Percentiles rank a stretch among this genome's conserved stretches.
Conservation (phyloP, 1,140 invertebrate genomes). For the Megalonaias nervosa region DNA sequence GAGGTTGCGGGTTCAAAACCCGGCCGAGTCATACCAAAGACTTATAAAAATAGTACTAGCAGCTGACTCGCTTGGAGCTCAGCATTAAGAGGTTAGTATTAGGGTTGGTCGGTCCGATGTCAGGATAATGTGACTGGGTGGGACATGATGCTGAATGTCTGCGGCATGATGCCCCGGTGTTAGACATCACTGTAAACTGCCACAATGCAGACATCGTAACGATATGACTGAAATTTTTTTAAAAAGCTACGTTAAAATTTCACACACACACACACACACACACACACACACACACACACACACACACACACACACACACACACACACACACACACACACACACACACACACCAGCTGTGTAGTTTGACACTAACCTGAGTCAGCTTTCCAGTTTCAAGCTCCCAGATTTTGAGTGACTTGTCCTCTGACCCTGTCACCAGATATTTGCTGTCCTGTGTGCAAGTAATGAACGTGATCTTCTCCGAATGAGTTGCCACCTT, state of each 20-base stretch:
- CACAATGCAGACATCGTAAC: background rate
- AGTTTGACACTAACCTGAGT: conserved; percentile 16
- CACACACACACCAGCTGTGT: background rate
- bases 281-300: background rate
- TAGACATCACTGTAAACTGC: background rate
- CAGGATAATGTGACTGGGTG: too few relatives aligned
- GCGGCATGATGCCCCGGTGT: too few relatives aligned
- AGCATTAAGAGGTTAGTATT: too few relatives aligned
- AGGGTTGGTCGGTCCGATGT: too few relatives aligned
- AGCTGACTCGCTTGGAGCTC: too few relatives aligned
- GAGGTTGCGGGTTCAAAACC: too few relatives aligned
- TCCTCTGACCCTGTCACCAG: conserved; percentile 28
- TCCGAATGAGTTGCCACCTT: conserved; percentile 30
- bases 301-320: background rate
- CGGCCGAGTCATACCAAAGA: too few relatives aligned
- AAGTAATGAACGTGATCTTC: conserved; percentile 27
- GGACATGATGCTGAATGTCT: background rate
- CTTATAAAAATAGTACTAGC: too few relatives aligned
- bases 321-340: background rate
- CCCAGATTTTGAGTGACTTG: conserved; percentile 29
- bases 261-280: background rate
- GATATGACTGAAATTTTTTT: background rate
- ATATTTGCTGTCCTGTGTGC: conserved; percentile 28
- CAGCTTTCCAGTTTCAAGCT: conserved; percentile 29
- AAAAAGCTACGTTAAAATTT: background rate